Base-by-base conservation (phyloP, 2,888 invertebrate genomes). In the Antheraea assamensis region DNA sequence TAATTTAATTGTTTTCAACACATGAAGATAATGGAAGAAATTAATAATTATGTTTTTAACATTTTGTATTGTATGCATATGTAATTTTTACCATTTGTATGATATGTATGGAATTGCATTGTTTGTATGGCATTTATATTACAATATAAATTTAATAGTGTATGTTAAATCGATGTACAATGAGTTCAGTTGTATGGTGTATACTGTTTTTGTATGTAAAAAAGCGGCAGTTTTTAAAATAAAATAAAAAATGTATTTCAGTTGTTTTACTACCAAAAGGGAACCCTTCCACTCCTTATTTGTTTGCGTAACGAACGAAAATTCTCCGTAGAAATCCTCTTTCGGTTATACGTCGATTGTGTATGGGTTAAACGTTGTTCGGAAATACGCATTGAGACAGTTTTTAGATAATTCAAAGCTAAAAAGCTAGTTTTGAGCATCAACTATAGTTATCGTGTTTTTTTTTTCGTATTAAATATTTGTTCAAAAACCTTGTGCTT, bases 121-220 rank as follows among this genome's bases (percentile, higher is more conserved):
- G 0, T 27, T 64, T 64, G 13, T 64, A 64, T 30, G 64, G 58
- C 5, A 19, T 30, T 66, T 71, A 49, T 42, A 71, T 71, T 42
- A 35, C 24, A 21, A 49, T 47, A 24, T 21, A 70, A 47, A 70
- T 15, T 70, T 1, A 13, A 47, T 71, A 2, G 27, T 71, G 61
- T 70, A 75, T 74, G 73, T 74, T 58, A 70, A 21, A 72, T 35
- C 72, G 73, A 73, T 74, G 19, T 74, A 76, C 66, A 24, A 58
- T n/a, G 24, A 58, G 24, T 24, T 7, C 10, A 58, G 24, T 58
- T 24, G n/a, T 58, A 24, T 58, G 13, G 19, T 19, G 21, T 2
- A 24, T 58, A 58, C n/a, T 58, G 55, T 55, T 55, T 10, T 55
- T 21, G 55, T 55, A n/a, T 55, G 58, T 24, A 21, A 58, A 58